These are phyloP conservation scores for Zaprionus capensis DNA, from an alignment of 1,140 invertebrate species.

Conservation along the genomic window DNA sequence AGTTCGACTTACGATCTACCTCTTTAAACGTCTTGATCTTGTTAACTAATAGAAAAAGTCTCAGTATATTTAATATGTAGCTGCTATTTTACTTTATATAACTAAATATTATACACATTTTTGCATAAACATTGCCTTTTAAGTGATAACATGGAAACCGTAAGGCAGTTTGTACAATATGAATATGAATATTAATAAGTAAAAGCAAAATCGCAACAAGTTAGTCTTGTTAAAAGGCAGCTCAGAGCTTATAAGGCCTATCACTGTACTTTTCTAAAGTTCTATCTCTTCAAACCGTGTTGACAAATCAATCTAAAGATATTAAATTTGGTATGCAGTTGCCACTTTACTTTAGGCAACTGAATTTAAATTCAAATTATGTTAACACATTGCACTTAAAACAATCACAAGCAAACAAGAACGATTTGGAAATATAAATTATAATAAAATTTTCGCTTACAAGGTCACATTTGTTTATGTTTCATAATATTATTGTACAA, in stretches of 20 bases:
- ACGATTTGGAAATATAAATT: neutral
- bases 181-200: too few species aligned
- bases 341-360: neutral
- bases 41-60: neutral
- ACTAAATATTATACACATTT: neutral
- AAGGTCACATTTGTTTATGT: neutral
- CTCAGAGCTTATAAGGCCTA: neutral
- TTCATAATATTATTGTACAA: neutral
- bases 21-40: neutral
- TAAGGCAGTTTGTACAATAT: neutral
- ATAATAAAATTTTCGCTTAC: neutral
- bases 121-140: neutral
- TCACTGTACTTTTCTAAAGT: accelerated
- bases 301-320: neutral
- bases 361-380: neutral
- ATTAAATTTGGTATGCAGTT: neutral
- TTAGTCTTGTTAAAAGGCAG: too few species aligned
- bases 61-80: too few species aligned
- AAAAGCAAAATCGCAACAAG: too few species aligned
- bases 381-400: neutral
- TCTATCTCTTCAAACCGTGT: neutral
- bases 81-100: too few species aligned
- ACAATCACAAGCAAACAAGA: neutral
- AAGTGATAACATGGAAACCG: neutral
- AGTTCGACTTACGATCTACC: neutral